These are phyloP conservation scores for Laupala kohalensis DNA, from an alignment of 1,140 invertebrate species.

Conservation along the genomic window DNA sequence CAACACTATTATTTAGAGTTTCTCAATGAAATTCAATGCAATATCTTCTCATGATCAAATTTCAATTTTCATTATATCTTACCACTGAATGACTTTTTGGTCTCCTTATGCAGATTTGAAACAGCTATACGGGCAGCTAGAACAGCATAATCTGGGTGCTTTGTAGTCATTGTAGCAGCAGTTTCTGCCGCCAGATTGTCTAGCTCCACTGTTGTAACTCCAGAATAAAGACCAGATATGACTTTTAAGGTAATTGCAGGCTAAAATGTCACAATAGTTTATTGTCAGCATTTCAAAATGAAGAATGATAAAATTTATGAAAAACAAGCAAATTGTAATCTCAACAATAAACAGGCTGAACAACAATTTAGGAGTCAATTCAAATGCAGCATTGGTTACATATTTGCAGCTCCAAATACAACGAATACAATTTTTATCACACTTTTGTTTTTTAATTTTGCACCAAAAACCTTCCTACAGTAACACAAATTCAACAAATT, in stretches of 20 bases:
- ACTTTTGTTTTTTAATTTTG: too few relatives aligned
- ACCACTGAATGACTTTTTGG: constrained; percentile 80
- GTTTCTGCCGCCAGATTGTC: constrained; percentile 97
- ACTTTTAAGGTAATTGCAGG: constrained; percentile 75
- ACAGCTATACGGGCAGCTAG: constrained; percentile 91
- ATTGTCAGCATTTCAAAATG: neutral
- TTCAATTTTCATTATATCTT: constrained; percentile 22
- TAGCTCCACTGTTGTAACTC: constrained; percentile 90
- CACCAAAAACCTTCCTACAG: too few relatives aligned
- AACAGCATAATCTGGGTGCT: constrained; percentile 93
- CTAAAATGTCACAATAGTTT: constrained; percentile 26
- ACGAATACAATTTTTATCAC: too few relatives aligned
- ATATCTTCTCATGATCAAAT: neutral
- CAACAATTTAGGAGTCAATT: too few relatives aligned
- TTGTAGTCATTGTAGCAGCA: constrained; percentile 87
- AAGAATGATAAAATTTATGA: neutral
- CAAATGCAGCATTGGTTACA: too few relatives aligned
- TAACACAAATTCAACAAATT: too few relatives aligned
- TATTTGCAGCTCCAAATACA: too few relatives aligned
- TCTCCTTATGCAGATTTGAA: constrained; percentile 96
- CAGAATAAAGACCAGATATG: constrained; percentile 85
- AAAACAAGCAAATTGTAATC: too few relatives aligned
- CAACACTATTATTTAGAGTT: too few relatives aligned
- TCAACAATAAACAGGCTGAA: too few relatives aligned
- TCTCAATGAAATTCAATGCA: neutral